Base-by-base conservation (phyloP, 2,888 invertebrate genomes). In the Ophraella communa region DNA sequence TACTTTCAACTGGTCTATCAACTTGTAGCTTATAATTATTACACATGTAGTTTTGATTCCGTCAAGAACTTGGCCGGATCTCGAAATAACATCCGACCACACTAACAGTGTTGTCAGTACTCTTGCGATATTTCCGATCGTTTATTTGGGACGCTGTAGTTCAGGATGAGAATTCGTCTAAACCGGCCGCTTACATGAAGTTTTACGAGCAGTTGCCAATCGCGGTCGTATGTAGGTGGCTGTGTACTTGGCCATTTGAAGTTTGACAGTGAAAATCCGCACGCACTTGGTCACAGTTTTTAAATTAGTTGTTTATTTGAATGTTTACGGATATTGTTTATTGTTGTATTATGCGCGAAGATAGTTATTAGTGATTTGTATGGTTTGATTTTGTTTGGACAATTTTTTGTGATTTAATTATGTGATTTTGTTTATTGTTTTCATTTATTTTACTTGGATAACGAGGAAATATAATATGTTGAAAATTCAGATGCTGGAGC, bases 401-500 rank as follows among this genome's bases (percentile, higher is more conserved):
- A 47, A 30, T 63, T 55, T 62, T 33, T 64, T 52, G 20, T 55
- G 33, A 10, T 59, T 35, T 42, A 44, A 51, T 44, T 58, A 57
- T 62, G 62, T 63, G 55, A 45, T 66, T 66, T 52, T 17, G 45
- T 51, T 59, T 45, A 24, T 14, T 51, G 14, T 62, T 42, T 53
- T 24, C n/a, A 14, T 62, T 71, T 70, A 27, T 65, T 67, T 61
- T 60, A n/a, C 30, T 39, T 35, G 61, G 30, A 77, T 73, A 65
- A n/a, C n/a, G n/a, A n/a, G n/a, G n/a, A n/a, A 10, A 30, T 8
- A 10, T 17, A 39, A 39, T 84, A 90, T 90, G 90, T 83, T 90
- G 83, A 90, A 90, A 85, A 90, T 90, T 84, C 90, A 90, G 81
- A 89, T 90, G 89, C 84, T 90, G 84, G 90, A 90, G 78, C 89